These are phyloP conservation scores for Melanerpes formicivorus DNA, from an alignment of 2,113 vertebrate genomes.

Conservation along the genomic window DNA sequence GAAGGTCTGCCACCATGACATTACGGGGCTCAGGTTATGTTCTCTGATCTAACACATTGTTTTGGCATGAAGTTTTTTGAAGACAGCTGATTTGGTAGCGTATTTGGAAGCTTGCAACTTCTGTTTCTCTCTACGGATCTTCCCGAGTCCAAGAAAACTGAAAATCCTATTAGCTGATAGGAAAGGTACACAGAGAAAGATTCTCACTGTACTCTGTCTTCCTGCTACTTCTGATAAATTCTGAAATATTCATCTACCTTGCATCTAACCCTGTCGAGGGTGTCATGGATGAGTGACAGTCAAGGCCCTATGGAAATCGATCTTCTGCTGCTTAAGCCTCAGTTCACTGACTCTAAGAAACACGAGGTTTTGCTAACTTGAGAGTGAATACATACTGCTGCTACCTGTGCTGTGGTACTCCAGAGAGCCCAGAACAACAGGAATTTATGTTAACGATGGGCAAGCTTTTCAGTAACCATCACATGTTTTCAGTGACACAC, in stretches of 20 bases:
- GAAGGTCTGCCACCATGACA: neutral
- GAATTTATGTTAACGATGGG: neutral
- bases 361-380: neutral
- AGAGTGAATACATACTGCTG: accelerated
- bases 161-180: neutral
- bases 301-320: neutral
- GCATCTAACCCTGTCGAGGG: neutral
- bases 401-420: neutral
- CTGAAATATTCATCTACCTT: neutral
- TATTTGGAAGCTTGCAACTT: neutral
- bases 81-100: neutral
- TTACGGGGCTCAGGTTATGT: neutral
- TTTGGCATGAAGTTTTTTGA: neutral
- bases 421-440: neutral
- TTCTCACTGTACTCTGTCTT: neutral
- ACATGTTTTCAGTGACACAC: neutral
- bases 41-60: neutral
- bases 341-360: neutral
- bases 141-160: neutral
- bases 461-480: neutral
- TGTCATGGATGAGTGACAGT: neutral
- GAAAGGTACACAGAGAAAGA: neutral
- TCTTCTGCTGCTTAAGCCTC: neutral
- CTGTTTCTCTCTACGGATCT: neutral
- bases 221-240: neutral